Conservation (phyloP, 2,888 invertebrate species). For the Miltochrista miniata region DNA sequence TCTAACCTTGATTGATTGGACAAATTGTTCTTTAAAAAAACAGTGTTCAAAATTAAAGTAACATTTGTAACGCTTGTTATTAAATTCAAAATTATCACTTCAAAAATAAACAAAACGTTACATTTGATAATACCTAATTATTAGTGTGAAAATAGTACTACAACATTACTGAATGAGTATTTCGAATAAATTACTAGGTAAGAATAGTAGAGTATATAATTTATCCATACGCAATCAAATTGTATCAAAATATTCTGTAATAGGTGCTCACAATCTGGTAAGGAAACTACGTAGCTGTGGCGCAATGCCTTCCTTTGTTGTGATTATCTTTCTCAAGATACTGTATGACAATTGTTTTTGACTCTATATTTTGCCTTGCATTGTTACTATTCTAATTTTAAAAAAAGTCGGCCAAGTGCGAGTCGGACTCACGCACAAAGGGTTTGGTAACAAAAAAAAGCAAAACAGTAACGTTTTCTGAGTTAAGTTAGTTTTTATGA, state of each 20-base stretch:
- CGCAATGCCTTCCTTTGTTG: conserved; percentile 34
- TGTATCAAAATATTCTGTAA: conserved; percentile 23
- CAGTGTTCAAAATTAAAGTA: conserved; percentile 2
- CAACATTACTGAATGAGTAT: too few relatives aligned
- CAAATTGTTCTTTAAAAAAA: neutral
- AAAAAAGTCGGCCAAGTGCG: too few relatives aligned
- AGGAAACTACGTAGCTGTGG: conserved; percentile 21
- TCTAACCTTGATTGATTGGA: neutral
- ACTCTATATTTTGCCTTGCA: conserved; percentile 20
- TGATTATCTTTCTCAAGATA: conserved; percentile 17
- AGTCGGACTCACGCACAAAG: too few relatives aligned
- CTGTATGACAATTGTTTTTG: conserved; percentile 8
- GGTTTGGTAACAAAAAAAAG: too few relatives aligned
- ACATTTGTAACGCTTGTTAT: conserved; percentile 3
- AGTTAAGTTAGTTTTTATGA: too few relatives aligned
- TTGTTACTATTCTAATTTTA: conserved; percentile 17
- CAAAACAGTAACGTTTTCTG: too few relatives aligned
- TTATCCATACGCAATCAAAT: conserved; percentile 19
- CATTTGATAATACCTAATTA: too few relatives aligned
- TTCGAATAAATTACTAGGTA: too few relatives aligned
- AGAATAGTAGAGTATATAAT: conserved; percentile 17
- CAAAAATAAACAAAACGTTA: too few relatives aligned
- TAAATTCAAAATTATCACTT: conserved; percentile 12
- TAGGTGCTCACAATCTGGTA: conserved; percentile 28
- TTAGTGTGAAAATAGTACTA: too few relatives aligned